Conservation (phyloP, 2,888 invertebrate genomes). For the Hyles lineata region DNA sequence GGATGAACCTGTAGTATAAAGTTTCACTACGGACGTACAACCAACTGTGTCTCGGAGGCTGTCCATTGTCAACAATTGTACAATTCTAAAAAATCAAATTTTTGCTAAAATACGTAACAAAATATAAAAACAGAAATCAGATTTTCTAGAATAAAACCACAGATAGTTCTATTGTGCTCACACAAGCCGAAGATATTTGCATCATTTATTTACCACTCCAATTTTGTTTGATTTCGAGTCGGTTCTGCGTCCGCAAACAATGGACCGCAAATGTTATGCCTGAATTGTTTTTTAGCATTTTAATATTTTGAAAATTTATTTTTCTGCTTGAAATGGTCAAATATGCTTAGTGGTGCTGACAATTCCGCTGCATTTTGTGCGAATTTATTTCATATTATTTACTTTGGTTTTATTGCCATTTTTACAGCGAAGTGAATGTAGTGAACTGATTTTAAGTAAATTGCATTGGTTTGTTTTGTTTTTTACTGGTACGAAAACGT, state of each 20-base stretch:
- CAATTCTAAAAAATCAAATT: background rate
- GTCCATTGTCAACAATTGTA: background rate
- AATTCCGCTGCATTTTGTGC: too few species aligned
- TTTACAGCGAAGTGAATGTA: too few species aligned
- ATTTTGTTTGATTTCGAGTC: conserved; percentile 12
- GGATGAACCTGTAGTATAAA: too few species aligned
- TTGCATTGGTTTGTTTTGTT: too few species aligned
- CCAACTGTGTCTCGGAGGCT: too few species aligned
- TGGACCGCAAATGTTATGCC: background rate
- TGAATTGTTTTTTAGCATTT: conserved; percentile 6
- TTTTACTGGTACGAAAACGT: too few species aligned
- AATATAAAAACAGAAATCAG: background rate
- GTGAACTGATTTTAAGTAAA: too few species aligned
- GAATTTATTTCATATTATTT: too few species aligned
- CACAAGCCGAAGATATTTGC: conserved; percentile 13
- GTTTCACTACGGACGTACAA: too few species aligned
- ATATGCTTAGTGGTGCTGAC: too few species aligned
- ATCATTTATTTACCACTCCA: conserved; percentile 14
- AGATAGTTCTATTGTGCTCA: background rate
- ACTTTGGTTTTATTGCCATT: too few species aligned
- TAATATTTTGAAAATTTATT: background rate
- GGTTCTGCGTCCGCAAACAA: background rate
- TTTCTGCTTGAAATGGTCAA: background rate
- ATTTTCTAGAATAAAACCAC: background rate
- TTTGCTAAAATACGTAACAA: background rate